Evolutionary conservation across 2,888 invertebrate genomes (phyloP).

Genomic region (Lepas anatifera): DNA sequence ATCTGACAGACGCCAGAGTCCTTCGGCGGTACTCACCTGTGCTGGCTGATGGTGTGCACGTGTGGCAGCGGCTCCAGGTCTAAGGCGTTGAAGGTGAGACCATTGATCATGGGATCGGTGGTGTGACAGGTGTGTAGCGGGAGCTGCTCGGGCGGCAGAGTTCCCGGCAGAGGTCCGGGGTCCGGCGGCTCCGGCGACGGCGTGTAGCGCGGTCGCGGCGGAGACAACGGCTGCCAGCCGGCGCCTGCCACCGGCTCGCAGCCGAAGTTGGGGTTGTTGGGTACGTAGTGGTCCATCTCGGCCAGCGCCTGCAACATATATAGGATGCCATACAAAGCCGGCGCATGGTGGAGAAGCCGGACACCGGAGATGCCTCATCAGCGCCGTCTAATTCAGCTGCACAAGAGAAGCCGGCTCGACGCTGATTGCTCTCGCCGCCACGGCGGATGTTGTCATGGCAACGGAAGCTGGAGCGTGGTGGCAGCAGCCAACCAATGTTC

Average conservation of each 20-base stretch:
- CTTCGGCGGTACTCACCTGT: neutral
- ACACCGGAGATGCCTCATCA: neutral
- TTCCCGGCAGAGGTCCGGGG: neutral
- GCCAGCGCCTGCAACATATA: neutral
- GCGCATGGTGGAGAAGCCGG: neutral
- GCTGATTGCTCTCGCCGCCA: neutral
- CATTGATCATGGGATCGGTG: neutral
- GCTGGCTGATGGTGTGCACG: neutral
- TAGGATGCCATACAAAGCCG: neutral
- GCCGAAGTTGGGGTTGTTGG: neutral
- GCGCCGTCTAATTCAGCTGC: neutral
- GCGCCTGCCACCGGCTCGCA: neutral
- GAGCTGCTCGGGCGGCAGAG: neutral
- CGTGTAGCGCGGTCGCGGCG: neutral
- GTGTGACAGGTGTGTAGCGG: slow-evolving; percentile 1
- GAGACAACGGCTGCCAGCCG: neutral
- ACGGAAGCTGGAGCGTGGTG: neutral
- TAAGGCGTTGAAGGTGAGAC: neutral
- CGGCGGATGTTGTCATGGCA: neutral
- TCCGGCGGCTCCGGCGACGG: neutral
- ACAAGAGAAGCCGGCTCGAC: neutral
- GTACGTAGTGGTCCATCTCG: slow-evolving; percentile 2
- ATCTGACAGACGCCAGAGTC: too few species aligned
- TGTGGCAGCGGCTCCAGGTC: slow-evolving; percentile 1
- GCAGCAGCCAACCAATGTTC: neutral